Evolutionary conservation across 2,888 invertebrate genomes (phyloP), one percentile per base, ranked within the genome.

Genomic region (Orthosia gracilis): DNA sequence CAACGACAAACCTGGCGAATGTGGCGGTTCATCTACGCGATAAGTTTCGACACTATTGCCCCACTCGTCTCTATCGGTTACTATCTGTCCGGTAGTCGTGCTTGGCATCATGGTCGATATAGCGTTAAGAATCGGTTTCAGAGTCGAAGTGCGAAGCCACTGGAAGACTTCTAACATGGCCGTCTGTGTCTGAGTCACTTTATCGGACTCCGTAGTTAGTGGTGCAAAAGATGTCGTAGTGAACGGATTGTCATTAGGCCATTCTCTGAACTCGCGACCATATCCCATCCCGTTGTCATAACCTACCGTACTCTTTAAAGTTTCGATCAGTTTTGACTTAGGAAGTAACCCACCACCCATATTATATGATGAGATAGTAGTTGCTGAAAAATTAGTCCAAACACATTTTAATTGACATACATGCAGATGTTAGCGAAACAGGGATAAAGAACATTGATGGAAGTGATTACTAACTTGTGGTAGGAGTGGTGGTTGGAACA

Each of bases 1-100:
- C 94, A 90, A 94, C 95, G 93, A 97, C 97, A 93, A 96, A 95
- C 96, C 96, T 96, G 96, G 93, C 90, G 91, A 94, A 92, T 96
- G 96, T 85, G 96, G 96, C 88, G 96, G 96, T 94, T 96, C 96
- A 91, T 96, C 96, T 91, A 96, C 96, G 79, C 96, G 96, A 91
- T 96, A 96, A 82, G 94, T 95, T 91, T 96, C 95, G 80, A 96
- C 91, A 91, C 90, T 94, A 94, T 95, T 96, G 78, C 94, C 95
- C 96, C 96, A 96, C 83, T 95, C 96, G 82, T 96, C 96, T 93
- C 88, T 95, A 91, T 94, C 93, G 83, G 94, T 93, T 76, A 92
- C 87, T 79, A 91, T 92, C 76, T 94, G 92, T 90, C 92, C 94
- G 70, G 94, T 85, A 73, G 93, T 91, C 69, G 94, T 92, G 64